Base-by-base conservation (phyloP, 2,888 invertebrate genomes). In the Tipula lateralis region DNA sequence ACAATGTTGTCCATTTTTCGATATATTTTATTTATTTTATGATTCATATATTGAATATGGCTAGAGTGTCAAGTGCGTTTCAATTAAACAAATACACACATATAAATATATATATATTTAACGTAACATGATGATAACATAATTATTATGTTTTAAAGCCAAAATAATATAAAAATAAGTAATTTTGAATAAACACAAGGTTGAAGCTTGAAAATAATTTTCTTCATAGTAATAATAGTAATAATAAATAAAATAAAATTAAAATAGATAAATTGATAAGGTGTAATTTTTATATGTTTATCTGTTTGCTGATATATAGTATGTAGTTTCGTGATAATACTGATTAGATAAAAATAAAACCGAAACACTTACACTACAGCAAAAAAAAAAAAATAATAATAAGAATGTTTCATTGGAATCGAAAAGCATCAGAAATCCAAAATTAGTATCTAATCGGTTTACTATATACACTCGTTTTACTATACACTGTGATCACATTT, bases 181-280 rank as follows among this genome's bases (percentile, higher is more conserved):
- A 66, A 66, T 66, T 66, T 66, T 24, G 66, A 66, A 66, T 66
- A 66, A 66, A 66, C 24, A 24, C 66, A 66, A 66, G 66, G 66
- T 66, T 66, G 66, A 66, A 66, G 66, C 66, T 66, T 66, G 66
- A 66, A 66, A 66, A 66, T 66, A 66, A 66, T 66, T 66, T 66
- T 44, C 24, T 66, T 66, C 24, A 24, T 24, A 66, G 24, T 66
- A 12, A 66, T 66, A 66, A 50, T 50, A 50, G 16, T 66, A 66
- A 66, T 44, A 24, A 66, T 24, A 66, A 66, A 66, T 24, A 66
- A 66, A 66, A 7, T 24, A 24, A 24, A 13, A 66, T 50, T 19
- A 66, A 66, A 24, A 24, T 66, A 24, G 66, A 66, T 66, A 66
- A 66, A 66, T 24, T 66, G 66, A 66, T 66, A 66, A 66, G 66